A percentile compares a stretch with the other conserved stretches of the same genome.
Evolutionary conservation across 2,797 vertebrate species (phyloP).

Genomic region (Coregonus ussuriensis): DNA sequence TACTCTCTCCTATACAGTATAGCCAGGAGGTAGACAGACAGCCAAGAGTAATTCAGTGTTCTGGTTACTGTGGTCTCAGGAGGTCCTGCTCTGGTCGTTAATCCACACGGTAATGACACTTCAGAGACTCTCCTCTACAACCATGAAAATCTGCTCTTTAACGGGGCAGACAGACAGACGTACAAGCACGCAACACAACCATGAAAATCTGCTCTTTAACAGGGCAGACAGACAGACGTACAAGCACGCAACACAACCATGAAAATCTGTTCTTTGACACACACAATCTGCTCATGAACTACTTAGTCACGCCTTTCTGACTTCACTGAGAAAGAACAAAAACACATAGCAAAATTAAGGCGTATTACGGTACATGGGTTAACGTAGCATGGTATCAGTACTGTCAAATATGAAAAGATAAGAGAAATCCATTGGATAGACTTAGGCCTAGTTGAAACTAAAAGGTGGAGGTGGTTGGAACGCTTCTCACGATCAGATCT

Average conservation of each 20-base stretch:
- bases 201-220: not conserved
- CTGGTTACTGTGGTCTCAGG: not conserved
- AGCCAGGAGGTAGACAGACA: conserved; percentile 3
- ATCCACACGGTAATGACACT: not conserved
- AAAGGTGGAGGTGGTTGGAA: not conserved
- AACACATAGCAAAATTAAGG: not conserved
- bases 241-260: not conserved
- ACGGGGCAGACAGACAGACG: not conserved
- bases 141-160: not conserved
- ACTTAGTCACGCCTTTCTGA: not conserved
- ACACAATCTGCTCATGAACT: not conserved
- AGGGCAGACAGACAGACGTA: not conserved
- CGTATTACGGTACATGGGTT: not conserved
- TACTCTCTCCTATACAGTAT: not conserved
- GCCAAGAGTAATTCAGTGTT: not conserved
- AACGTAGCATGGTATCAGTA: not conserved
- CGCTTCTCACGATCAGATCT: not conserved
- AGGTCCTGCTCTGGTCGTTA: not conserved
- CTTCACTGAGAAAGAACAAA: not conserved
- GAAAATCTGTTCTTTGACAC: not conserved
- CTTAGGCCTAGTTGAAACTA: no score
- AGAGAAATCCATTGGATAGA: no score
- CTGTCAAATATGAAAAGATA: not conserved
- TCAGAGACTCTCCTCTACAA: not conserved
- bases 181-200: not conserved